These are phyloP conservation scores for Perodicticus potto DNA, from an alignment of 2,797 vertebrate species.

Conservation along the genomic window DNA sequence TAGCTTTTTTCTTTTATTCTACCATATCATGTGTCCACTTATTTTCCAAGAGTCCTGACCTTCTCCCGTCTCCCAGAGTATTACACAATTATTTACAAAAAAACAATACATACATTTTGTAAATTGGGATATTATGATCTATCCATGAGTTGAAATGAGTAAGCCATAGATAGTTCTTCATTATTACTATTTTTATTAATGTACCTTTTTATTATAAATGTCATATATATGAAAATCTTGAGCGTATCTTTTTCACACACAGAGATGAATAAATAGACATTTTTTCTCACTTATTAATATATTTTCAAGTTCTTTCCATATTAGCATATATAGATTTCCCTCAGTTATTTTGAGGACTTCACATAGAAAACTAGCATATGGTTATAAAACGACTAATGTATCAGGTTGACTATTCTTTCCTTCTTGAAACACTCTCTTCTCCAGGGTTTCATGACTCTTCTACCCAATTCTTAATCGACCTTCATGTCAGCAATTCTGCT, in stretches of 20 bases:
- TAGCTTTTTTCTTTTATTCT: neutral
- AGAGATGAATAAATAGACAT: neutral
- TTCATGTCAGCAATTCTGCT: neutral
- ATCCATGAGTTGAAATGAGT: neutral
- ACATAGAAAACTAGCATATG: neutral
- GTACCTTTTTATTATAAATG: neutral
- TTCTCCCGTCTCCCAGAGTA: neutral
- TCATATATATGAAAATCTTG: neutral
- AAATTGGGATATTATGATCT: neutral
- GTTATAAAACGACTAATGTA: neutral
- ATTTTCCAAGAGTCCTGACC: neutral
- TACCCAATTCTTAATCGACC: neutral
- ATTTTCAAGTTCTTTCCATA: neutral
- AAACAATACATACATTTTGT: neutral
- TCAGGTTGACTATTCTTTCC: neutral
- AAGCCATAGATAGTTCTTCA: neutral
- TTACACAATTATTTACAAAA: neutral
- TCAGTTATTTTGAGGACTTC: neutral
- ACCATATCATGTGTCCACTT: neutral
- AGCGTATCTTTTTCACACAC: neutral
- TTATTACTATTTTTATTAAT: neutral
- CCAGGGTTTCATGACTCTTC: neutral
- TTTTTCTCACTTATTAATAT: conserved; percentile 36
- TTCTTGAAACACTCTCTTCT: conserved; percentile 31
- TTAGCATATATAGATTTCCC: neutral